Evolutionary conservation across 2,113 vertebrate species (phyloP).

Genomic region (western clawed frog (Xenopus tropicalis)): UCB_Xtro_10.0 CM004451.2:57235501-57236000

Average conservation of each 20-base stretch:
- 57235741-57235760: slow-evolving; percentile 26
- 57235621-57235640: too few species aligned
- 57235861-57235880: slow-evolving; percentile 44
- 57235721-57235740: slow-evolving; percentile 33
- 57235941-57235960: slow-evolving; percentile 39
- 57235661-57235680: not conserved
- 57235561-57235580: too few species aligned
- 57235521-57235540: too few species aligned
- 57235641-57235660: not conserved
- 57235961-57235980: slow-evolving; percentile 41
- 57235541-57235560: too few species aligned
- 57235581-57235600: too few species aligned
- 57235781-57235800: slow-evolving; percentile 39
- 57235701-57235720: slow-evolving; percentile 10
- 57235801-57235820: slow-evolving; percentile 32
- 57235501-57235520: too few species aligned
- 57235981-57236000: slow-evolving; percentile 44
- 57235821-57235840: slow-evolving; percentile 45
- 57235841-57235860: slow-evolving; percentile 51
- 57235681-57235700: not conserved
- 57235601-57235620: too few species aligned
- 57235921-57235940: slow-evolving; percentile 41
- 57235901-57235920: slow-evolving; percentile 41
- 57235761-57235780: slow-evolving; percentile 26
- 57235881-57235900: slow-evolving; percentile 47